Conservation (phyloP, 2,113 vertebrate species). For the Tretioscincus oriximinensis region DNA sequence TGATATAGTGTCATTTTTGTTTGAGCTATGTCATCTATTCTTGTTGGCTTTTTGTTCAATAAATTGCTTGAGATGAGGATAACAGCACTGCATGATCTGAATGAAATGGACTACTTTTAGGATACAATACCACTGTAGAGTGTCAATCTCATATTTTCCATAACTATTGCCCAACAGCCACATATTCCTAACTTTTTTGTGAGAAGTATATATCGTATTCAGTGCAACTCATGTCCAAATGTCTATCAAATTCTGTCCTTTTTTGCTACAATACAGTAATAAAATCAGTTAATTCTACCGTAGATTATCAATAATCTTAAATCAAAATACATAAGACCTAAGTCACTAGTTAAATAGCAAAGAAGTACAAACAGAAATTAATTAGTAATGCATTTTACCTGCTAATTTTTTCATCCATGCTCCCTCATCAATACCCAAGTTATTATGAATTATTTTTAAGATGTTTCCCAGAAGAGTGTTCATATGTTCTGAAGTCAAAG, state of each 20-base stretch:
- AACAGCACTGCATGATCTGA: too few relatives aligned
- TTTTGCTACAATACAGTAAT: not conserved
- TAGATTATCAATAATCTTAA: not conserved
- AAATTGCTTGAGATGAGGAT: too few relatives aligned
- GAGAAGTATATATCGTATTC: not conserved
- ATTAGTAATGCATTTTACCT: slow-evolving; percentile 69
- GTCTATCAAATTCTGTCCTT: not conserved
- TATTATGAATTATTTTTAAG: slow-evolving; percentile 96
- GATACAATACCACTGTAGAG: too few relatives aligned
- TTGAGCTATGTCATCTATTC: too few relatives aligned
- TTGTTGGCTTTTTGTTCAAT: too few relatives aligned
- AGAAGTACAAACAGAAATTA: not conserved
- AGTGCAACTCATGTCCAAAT: not conserved
- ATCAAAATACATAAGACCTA: not conserved
- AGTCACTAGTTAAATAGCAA: not conserved
- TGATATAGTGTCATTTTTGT: too few relatives aligned
- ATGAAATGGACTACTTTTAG: too few relatives aligned
- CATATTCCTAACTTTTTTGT: too few relatives aligned
- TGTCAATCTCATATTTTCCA: too few relatives aligned
- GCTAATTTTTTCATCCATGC: slow-evolving; percentile 97
- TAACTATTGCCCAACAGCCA: too few relatives aligned
- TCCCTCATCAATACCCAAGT: slow-evolving; percentile 93
- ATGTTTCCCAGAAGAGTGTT: slow-evolving; percentile 94
- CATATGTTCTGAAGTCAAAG: slow-evolving; percentile 91
- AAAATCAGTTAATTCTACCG: not conserved